These are phyloP conservation scores for Phyllotreta striolata DNA, from an alignment of 2,888 invertebrate species.

Conservation along the genomic window DNA sequence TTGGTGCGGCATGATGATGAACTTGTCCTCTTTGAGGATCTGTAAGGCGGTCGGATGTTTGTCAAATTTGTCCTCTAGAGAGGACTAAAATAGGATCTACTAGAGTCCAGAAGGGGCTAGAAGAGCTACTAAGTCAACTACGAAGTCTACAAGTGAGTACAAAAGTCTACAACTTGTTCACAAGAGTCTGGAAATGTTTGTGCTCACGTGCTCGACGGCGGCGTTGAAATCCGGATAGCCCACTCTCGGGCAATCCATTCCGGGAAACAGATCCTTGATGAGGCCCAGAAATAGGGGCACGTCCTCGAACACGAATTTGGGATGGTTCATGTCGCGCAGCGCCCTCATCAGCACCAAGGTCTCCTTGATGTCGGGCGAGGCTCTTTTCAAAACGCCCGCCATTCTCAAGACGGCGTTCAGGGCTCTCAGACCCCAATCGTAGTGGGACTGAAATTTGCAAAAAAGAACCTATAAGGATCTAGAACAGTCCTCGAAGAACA, in stretches of 20 bases:
- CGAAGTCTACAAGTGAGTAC: no score
- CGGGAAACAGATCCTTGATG: conserved; percentile 89
- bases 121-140: no score
- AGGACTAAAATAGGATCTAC: no score
- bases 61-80: no score
- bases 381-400: conserved; percentile 87
- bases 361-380: conserved; percentile 81
- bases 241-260: conserved; percentile 86
- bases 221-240: conserved; percentile 87
- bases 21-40: conserved; percentile 72
- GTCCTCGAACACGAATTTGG: conserved; percentile 92
- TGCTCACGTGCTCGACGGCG: conserved; percentile 69
- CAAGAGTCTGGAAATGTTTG: not conserved
- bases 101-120: no score
- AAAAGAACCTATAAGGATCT: no score
- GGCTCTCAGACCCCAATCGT: conserved; percentile 92
- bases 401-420: conserved; percentile 90
- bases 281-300: conserved; percentile 88
- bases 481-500: not conserved
- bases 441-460: conserved; percentile 68
- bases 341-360: conserved; percentile 91
- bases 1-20: conserved; percentile 74
- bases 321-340: conserved; percentile 90
- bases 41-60: not conserved
- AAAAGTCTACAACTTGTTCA: no score